phyloP scores from a whole-genome alignment of 2,888 invertebrate genomes.

The Orthosia cruda region DNA sequence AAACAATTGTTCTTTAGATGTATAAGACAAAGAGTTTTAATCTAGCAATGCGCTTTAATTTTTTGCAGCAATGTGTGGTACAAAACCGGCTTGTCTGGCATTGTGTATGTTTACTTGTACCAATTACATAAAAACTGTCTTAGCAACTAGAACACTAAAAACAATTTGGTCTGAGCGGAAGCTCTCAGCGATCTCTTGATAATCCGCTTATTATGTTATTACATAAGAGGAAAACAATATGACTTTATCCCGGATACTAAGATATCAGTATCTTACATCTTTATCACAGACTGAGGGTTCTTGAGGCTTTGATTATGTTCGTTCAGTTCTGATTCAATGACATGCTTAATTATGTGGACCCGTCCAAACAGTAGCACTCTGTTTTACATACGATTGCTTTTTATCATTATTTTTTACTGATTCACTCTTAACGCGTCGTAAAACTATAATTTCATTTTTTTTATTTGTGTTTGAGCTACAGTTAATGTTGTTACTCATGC shows the following conservation, averaged over 20 bases:
- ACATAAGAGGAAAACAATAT: conserved; percentile 50
- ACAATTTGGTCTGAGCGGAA: conserved; percentile 43
- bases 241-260: background rate
- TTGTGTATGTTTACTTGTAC: conserved; percentile 47
- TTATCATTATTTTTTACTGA: conserved; percentile 50
- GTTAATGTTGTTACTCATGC: conserved; percentile 51
- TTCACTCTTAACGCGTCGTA: conserved; percentile 43
- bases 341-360: conserved; percentile 28
- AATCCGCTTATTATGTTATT: conserved; percentile 59
- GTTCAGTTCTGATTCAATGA: conserved; percentile 29
- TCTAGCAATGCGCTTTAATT: conserved; percentile 28
- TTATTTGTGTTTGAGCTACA: conserved; percentile 46
- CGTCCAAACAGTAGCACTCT: conserved; percentile 64
- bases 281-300: background rate
- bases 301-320: conserved; percentile 1
- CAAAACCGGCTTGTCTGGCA: conserved; percentile 38
- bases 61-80: conserved; percentile 37
- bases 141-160: conserved; percentile 42
- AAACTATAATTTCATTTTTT: conserved; percentile 59
- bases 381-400: conserved; percentile 49
- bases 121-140: conserved; percentile 48
- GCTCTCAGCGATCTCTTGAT: conserved; percentile 38
- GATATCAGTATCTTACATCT: background rate
- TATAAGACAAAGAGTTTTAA: conserved; percentile 47
- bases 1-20: conserved; percentile 8